Percentiles rank a stretch among this genome's conserved stretches.
phyloP scores from a whole-genome alignment of 1,140 invertebrate genomes.

The Meloidogyne chitwoodi region DNA sequence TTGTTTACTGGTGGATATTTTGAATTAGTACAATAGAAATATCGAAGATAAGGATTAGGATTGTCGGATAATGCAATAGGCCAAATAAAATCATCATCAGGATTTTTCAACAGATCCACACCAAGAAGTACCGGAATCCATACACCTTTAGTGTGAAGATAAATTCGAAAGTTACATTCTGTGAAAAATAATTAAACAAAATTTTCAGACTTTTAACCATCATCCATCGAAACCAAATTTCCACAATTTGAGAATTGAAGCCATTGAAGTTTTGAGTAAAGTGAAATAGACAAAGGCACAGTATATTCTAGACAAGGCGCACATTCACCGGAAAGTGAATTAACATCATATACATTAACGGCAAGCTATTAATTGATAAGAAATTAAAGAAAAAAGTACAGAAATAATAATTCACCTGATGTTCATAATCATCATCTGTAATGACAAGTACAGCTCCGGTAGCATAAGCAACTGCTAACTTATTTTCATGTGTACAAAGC shows the following conservation, averaged over 20 bases:
- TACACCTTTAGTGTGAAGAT: not conserved
- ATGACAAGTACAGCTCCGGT: constrained; percentile 20
- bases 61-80: constrained; percentile 20
- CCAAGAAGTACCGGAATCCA: constrained; percentile 23
- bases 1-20: constrained; percentile 24
- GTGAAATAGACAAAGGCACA: constrained; percentile 2
- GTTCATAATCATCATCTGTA: constrained; percentile 29
- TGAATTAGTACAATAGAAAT: constrained; percentile 22
- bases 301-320: constrained; percentile 6
- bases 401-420: constrained; percentile 12
- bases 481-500: constrained; percentile 10
- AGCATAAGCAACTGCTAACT: constrained; percentile 1
- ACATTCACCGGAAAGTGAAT: constrained; percentile 10
- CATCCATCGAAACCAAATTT: constrained; percentile 23
- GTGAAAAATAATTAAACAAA: not conserved
- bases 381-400: not conserved
- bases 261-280: constrained; percentile 11
- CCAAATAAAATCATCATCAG: constrained; percentile 22
- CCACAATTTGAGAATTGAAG: constrained; percentile 15
- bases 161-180: constrained; percentile 23
- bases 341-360: constrained; percentile 13
- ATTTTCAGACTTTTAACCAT: not conserved
- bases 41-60: constrained; percentile 24
- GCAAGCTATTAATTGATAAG: constrained; percentile 3
- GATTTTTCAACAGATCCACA: constrained; percentile 11